These are phyloP conservation scores for Calameuta filiformis DNA, from an alignment of 2,888 invertebrate species.

Conservation along the genomic window DNA sequence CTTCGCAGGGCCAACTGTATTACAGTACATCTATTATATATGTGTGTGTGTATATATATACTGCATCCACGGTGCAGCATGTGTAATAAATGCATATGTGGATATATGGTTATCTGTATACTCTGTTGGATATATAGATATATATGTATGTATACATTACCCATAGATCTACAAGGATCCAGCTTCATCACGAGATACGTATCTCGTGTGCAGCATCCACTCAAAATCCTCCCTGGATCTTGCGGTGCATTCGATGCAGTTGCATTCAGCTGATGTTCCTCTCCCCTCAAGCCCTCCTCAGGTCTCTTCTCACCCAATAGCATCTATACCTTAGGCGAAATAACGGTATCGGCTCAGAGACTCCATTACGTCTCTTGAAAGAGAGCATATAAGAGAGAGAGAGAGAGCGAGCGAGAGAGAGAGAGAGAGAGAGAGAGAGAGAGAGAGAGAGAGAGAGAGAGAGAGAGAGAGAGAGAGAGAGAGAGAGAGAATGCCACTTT, in stretches of 20 bases:
- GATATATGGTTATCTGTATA: background rate
- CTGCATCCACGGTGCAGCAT: background rate
- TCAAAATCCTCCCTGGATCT: background rate
- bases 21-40: background rate
- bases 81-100: background rate
- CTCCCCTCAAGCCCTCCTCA: background rate
- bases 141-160: background rate
- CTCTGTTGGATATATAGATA: background rate
- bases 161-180: background rate
- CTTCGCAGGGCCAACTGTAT: background rate
- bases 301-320: background rate
- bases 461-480: no score
- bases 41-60: background rate
- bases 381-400: no score
- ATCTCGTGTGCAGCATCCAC: background rate
- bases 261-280: background rate
- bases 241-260: background rate
- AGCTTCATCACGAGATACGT: background rate
- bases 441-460: no score
- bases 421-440: no score
- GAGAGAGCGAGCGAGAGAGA: no score
- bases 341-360: background rate
- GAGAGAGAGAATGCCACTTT: background rate
- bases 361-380: background rate
- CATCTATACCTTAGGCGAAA: background rate